These are phyloP conservation scores for Montifringilla adamsi DNA, from an alignment of 2,113 vertebrate genomes.

Conservation along the genomic window DNA sequence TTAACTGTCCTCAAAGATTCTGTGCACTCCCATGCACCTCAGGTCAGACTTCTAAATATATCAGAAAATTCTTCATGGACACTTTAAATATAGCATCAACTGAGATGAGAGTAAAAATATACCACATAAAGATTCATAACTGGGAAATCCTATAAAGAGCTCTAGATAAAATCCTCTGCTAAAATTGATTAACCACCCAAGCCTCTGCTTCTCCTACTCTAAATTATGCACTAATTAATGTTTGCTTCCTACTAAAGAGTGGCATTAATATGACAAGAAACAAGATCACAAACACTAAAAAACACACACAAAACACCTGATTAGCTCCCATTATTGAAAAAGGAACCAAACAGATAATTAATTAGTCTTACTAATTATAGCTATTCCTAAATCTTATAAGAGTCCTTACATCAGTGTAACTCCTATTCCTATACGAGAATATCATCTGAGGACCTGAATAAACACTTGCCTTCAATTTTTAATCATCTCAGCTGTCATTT, in stretches of 20 bases:
- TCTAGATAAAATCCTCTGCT: not conserved
- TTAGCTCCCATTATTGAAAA: not conserved
- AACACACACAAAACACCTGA: not conserved
- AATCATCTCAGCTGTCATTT: not conserved
- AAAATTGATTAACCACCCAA: not conserved
- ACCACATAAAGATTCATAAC: not conserved
- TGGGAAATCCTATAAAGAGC: not conserved
- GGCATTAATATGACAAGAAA: not conserved
- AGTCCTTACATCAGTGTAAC: not conserved
- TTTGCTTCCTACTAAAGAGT: not conserved
- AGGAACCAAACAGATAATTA: not conserved
- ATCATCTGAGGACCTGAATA: not conserved
- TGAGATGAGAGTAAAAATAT: not conserved
- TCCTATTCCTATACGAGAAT: not conserved
- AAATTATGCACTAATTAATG: slow-evolving; percentile 21
- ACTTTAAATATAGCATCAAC: not conserved
- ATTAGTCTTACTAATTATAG: not conserved
- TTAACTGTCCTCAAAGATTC: not conserved
- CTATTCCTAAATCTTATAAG: not conserved
- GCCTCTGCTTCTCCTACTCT: not conserved
- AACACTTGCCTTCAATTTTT: not conserved
- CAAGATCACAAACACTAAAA: slow-evolving; percentile 5
- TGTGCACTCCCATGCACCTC: not conserved
- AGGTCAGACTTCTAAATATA: not conserved
- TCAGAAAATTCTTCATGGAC: not conserved